Percentiles rank a stretch among this genome's conserved stretches.
Evolutionary conservation across 2,113 vertebrate genomes (phyloP).

Genomic region (Falcunculus frontatus): DNA sequence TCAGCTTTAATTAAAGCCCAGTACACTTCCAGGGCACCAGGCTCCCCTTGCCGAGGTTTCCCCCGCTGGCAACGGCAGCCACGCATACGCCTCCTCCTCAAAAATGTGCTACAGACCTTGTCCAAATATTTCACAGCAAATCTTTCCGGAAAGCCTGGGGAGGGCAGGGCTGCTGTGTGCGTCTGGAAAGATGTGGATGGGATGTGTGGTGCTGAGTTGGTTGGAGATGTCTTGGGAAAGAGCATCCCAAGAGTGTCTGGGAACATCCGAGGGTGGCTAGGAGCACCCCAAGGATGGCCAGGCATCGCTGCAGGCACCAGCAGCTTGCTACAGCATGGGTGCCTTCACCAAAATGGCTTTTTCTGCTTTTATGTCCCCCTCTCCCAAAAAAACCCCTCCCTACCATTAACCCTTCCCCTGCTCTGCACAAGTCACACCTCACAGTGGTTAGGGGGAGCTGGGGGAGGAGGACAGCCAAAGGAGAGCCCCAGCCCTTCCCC

Average conservation of each 20-base stretch:
- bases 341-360: not conserved
- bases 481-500: not conserved
- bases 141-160: not conserved
- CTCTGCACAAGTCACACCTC: not conserved
- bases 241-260: not conserved
- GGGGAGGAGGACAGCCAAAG: not conserved
- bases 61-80: not conserved
- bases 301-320: not conserved
- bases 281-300: not conserved
- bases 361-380: not conserved
- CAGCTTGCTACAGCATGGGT: not conserved
- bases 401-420: not conserved
- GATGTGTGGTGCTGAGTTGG: fast-evolving
- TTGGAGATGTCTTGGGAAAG: not conserved
- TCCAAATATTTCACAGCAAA: not conserved
- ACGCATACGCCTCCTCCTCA: not conserved
- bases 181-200: not conserved
- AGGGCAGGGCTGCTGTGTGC: not conserved
- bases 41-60: not conserved
- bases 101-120: not conserved
- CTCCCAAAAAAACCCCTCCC: not conserved
- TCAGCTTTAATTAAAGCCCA: slow-evolving; percentile 7
- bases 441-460: not conserved
- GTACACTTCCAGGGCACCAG: not conserved
- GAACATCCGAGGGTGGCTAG: not conserved